Evolutionary conservation across 1,140 invertebrate species (phyloP), one percentile per base, ranked within the genome.

Genomic region (Dreissena polymorpha): DNA sequence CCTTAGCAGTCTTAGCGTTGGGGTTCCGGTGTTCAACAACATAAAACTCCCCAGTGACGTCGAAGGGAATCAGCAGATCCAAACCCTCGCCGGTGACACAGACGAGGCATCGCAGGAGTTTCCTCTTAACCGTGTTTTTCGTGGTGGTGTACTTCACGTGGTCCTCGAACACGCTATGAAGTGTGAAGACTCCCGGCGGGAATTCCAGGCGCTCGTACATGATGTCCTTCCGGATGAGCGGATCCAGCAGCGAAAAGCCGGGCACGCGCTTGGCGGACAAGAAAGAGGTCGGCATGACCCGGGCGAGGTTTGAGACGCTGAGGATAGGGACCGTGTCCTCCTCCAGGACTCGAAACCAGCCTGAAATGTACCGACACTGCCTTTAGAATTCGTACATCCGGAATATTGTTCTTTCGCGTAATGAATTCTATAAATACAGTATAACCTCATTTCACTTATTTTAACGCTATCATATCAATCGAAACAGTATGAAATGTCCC

Each of bases 231-330:
- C 69, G 81, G 64, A 77, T 77, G 0, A 85, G 64, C 10, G 84
- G 82, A 27, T 83, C 75, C 13, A 88, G 51, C 10, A 81, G 63
- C 0, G 86, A 63, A 74, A 86, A 91, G n/a, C 88, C 89, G 2
- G 85, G 82, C 18, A 87, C 67, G 5, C 65, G 14, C 21, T 79
- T 79, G 29, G 65, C 65, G 0, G 85, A 88, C 3, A 91, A 63
- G 23, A 90, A 85, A 14, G 84, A 84, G 13, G 60, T 65, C 0
- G 90, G 89, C 90, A 91, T 91, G 53, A 91, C 68, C 25, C 88
- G 74, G 13, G 88, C 87, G 10, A 91, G 71, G 51, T 87, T 88
- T 29, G 89, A 76, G 10, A 90, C 72, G 0, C 79, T 83, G 10
- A 74, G 72, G 23, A 91, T 64, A 0, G 86, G 86, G 27, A 80